Conservation (phyloP, 1,140 invertebrate species). For the Meloidogyne floridensis region DNA sequence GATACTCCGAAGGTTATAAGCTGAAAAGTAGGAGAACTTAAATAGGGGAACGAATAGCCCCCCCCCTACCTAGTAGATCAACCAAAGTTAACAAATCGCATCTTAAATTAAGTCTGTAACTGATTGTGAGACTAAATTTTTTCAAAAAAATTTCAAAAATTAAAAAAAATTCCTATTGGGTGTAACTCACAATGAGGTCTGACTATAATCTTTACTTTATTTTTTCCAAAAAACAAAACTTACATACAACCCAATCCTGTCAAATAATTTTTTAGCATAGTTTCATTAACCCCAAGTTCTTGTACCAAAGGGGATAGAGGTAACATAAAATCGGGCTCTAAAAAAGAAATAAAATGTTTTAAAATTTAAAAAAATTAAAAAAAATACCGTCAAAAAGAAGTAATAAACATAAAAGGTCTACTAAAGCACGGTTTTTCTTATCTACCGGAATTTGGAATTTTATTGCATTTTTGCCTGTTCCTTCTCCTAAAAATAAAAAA, state of each 20-base stretch:
- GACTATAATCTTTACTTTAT: no score
- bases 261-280: conserved; percentile 18
- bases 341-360: background rate
- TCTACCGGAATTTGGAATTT: conserved; percentile 4
- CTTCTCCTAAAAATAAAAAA: background rate
- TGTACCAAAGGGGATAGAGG: conserved; percentile 19
- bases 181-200: no score
- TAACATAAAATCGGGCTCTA: conserved; percentile 21
- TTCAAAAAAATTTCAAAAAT: no score
- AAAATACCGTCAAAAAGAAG: conserved; percentile 24
- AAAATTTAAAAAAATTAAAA: background rate
- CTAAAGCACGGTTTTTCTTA: conserved; percentile 10
- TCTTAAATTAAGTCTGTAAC: no score
- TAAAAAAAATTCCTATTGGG: background rate
- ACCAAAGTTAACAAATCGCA: no score
- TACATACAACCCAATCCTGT: conserved; percentile 21
- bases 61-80: no score
- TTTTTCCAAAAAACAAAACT: conserved; percentile 9
- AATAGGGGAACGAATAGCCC: no score
- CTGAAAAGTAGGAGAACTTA: no score
- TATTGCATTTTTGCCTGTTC: background rate
- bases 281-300: conserved; percentile 20
- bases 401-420: conserved; percentile 15
- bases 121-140: no score
- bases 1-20: no score